These are phyloP conservation scores for Brienomyrus longianalis DNA, from an alignment of 2,113 vertebrate genomes.

Conservation along the genomic window DNA sequence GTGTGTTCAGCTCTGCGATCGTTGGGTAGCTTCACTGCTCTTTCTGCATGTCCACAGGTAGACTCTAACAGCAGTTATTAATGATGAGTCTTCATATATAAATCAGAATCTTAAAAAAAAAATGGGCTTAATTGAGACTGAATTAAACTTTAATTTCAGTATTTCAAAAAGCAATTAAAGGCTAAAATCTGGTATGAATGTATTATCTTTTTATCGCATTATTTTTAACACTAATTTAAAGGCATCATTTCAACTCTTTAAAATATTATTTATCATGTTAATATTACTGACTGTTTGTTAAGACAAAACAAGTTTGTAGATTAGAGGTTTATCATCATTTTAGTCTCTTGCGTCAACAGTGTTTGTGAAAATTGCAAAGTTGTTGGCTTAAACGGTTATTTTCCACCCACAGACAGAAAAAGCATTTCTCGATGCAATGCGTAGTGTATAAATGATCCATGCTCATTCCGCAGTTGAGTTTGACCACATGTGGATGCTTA, in stretches of 20 bases:
- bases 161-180: background rate
- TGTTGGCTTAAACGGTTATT: slow-evolving; percentile 64
- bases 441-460: background rate
- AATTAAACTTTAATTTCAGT: background rate
- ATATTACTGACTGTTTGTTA: slow-evolving; percentile 59
- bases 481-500: slow-evolving; percentile 29
- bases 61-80: background rate
- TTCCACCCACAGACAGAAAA: slow-evolving; percentile 32
- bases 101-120: background rate
- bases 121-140: background rate
- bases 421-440: background rate
- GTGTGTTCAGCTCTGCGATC: background rate
- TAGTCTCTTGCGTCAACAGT: background rate
- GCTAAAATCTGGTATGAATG: background rate
- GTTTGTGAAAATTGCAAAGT: slow-evolving; percentile 39
- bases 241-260: slow-evolving; percentile 53
- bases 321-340: slow-evolving; percentile 64
- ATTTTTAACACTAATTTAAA: background rate
- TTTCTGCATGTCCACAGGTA: background rate
- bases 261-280: slow-evolving; percentile 54
- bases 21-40: background rate
- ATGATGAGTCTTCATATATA: background rate
- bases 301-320: slow-evolving; percentile 63
- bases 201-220: slow-evolving; percentile 18
- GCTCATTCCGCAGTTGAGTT: background rate